Conservation (phyloP, 2,113 vertebrate species). For the Seriola dumerili region DNA sequence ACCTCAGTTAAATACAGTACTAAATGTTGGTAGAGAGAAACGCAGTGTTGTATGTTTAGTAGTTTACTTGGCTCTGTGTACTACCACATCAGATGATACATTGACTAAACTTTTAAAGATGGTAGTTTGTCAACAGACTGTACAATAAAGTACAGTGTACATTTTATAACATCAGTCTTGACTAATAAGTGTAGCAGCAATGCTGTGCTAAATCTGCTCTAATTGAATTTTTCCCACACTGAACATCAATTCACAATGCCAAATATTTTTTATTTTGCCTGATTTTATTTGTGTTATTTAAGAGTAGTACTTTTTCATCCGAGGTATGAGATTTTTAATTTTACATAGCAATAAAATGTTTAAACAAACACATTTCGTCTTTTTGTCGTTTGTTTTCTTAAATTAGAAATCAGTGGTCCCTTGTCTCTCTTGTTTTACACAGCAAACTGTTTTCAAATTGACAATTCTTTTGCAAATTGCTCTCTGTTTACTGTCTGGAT, state of each 20-base stretch:
- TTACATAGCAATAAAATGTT: conserved; percentile 88
- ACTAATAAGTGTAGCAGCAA: conserved; percentile 33
- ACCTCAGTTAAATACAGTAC: conserved; percentile 59
- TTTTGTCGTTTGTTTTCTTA: conserved; percentile 15
- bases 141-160: conserved; percentile 28
- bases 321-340: conserved; percentile 80
- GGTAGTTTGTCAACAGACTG: conserved; percentile 29
- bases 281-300: conserved; percentile 68
- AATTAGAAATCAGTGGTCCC: background rate
- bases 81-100: conserved; percentile 19
- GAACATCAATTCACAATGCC: conserved; percentile 72
- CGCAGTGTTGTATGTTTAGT: conserved; percentile 61
- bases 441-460: background rate
- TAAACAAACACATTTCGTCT: conserved; percentile 59
- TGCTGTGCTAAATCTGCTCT: conserved; percentile 48
- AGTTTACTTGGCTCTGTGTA: conserved; percentile 50
- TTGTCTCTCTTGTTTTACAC: background rate
- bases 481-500: background rate
- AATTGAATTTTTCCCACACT: conserved; percentile 17
- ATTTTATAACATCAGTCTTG: conserved; percentile 51
- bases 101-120: conserved; percentile 37
- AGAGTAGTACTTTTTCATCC: conserved; percentile 68
- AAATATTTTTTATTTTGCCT: conserved; percentile 79
- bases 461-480: background rate
- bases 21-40: conserved; percentile 62